Evolutionary conservation across 2,113 vertebrate species (phyloP), one percentile per base, ranked within the genome.

Genomic region (Pimephales promelas): DNA sequence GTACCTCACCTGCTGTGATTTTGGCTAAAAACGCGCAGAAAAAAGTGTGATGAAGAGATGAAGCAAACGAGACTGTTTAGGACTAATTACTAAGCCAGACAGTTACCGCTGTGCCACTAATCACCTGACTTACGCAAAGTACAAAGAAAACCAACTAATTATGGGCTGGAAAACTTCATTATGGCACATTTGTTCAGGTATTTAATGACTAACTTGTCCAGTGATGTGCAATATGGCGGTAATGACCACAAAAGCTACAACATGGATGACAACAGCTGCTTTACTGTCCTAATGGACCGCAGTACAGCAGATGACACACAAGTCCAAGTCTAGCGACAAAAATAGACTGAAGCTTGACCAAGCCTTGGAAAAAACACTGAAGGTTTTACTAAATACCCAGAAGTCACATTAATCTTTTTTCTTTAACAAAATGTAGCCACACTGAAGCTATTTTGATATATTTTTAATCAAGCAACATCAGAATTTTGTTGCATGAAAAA

Each of bases 1-100:
- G 22, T 61, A 43, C 84, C 85, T 86, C 26, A 52, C 85, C 91
- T 87, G 89, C 86, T 88, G 90, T 81, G 31, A 62, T 52, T 3
- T n/a, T 66, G 66, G 76, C 77, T 31, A 11, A 84, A 56, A 77
- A 64, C 24, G 34, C 40, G 52, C 47, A 68, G 34, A 24, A 40
- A 26, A 22, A 24, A 71, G 61, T 68, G 40, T 57, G 73, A 45
- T 66, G 74, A 78, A 78, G 52, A 78, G 74, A 66, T 20, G 34
- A 66, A 45, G 64, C 47, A 52, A 84, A 84, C 74, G 13, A 28
- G 73, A 34, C 31, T 83, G 43, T 74, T 75, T 22, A 75, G 20
- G 45, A 64, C 43, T 64, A 76, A 83, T 79, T 59, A 71, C 78
- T 49, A 45, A 66, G 61, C 11, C n/a, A 79, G 57, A 66, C 59